phyloP scores from a whole-genome alignment of 2,888 invertebrate species.

The Troglohyphantes excavatus region DNA sequence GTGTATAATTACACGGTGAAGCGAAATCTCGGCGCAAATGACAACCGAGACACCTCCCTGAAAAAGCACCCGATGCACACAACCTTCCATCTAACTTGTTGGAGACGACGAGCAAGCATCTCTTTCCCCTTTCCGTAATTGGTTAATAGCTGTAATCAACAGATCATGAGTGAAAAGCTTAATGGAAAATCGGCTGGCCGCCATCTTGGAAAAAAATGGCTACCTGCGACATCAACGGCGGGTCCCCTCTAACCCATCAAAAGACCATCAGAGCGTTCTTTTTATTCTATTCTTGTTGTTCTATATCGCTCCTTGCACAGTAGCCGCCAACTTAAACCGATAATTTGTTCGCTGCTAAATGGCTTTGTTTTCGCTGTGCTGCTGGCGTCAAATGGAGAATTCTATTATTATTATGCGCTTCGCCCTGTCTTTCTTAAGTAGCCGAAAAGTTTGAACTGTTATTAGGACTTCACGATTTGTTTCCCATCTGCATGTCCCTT shows the following conservation, averaged over 20 bases:
- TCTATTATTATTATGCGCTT: slow-evolving; percentile 61
- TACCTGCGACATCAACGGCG: slow-evolving; percentile 49
- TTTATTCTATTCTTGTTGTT: slow-evolving; percentile 56
- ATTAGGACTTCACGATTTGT: slow-evolving; percentile 60
- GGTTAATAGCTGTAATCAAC: slow-evolving; percentile 76
- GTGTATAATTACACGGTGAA: slow-evolving; percentile 62
- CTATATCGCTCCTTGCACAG: slow-evolving; percentile 37
- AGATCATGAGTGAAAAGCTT: slow-evolving; percentile 65
- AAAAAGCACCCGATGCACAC: slow-evolving; percentile 35
- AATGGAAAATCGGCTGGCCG: slow-evolving; percentile 66
- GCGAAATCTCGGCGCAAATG: slow-evolving; percentile 55
- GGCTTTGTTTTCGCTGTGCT: slow-evolving; percentile 63
- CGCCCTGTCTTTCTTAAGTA: slow-evolving; percentile 33
- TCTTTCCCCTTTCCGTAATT: slow-evolving; percentile 60
- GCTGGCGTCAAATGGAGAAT: slow-evolving; percentile 57
- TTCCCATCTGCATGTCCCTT: slow-evolving; percentile 27
- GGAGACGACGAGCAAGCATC: slow-evolving; percentile 67
- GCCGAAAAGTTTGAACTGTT: slow-evolving; percentile 35
- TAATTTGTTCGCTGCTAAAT: slow-evolving; percentile 71
- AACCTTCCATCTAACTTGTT: slow-evolving; percentile 70
- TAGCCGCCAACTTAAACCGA: slow-evolving; percentile 67
- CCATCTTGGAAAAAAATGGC: slow-evolving; percentile 7
- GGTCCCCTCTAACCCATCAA: slow-evolving; percentile 62
- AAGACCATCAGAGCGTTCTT: slow-evolving; percentile 68
- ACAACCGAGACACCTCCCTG: slow-evolving; percentile 18